These are phyloP conservation scores for Calonectris borealis DNA, from an alignment of 2,113 vertebrate species.

Conservation along the genomic window DNA sequence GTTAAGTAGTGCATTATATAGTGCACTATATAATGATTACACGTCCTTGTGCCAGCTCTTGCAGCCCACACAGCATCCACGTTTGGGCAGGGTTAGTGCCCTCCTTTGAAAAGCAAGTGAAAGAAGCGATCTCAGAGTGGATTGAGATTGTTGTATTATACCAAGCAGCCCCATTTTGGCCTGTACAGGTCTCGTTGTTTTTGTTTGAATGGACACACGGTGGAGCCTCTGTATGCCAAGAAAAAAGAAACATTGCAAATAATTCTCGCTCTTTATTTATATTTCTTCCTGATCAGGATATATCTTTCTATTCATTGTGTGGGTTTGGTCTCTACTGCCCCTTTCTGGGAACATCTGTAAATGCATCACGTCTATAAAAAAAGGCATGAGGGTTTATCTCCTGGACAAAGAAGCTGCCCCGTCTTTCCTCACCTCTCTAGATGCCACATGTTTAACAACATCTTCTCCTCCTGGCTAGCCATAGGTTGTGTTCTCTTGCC, in stretches of 20 bases:
- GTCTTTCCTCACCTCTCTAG: not conserved
- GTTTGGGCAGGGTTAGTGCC: not conserved
- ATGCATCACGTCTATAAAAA: not conserved
- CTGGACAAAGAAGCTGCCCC: not conserved
- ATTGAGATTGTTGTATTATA: not conserved
- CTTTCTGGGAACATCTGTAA: constrained; percentile 52
- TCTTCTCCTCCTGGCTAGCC: not conserved
- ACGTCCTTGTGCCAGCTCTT: not conserved
- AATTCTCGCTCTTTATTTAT: not conserved
- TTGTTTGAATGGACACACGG: not conserved
- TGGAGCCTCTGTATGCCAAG: not conserved
- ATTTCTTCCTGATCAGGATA: not conserved
- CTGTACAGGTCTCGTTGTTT: not conserved
- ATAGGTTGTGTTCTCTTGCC: not conserved
- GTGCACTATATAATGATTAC: not conserved
- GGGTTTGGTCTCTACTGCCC: constrained; percentile 63
- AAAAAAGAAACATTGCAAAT: not conserved
- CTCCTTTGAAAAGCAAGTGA: not conserved
- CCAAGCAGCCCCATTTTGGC: not conserved
- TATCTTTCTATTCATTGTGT: not conserved
- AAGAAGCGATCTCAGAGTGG: not conserved
- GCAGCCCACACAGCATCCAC: not conserved
- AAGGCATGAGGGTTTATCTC: not conserved
- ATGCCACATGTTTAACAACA: not conserved
- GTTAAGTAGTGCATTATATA: not conserved